A percentile compares a stretch with the other conserved stretches of the same genome.
These are phyloP conservation scores for Drosophila vallismaia DNA, from an alignment of 2,888 invertebrate species.

Conservation along the genomic window DNA sequence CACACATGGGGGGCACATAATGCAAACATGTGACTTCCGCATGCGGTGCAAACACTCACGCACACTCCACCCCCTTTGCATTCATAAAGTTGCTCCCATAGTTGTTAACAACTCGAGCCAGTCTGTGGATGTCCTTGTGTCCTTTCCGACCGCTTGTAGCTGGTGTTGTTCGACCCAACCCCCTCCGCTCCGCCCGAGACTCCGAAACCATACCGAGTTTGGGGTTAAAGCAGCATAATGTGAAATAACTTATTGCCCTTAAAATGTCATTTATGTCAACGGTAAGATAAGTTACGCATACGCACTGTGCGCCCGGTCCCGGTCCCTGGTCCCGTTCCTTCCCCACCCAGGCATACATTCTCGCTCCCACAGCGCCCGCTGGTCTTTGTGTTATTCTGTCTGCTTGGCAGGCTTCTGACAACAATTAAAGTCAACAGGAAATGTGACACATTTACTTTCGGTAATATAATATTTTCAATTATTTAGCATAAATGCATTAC, in stretches of 20 bases:
- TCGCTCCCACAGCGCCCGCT: conserved; percentile 1
- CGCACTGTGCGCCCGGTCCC: conserved; percentile 57
- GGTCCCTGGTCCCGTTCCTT: conserved; percentile 21
- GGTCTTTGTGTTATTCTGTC: conserved; percentile 32
- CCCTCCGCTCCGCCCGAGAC: not conserved
- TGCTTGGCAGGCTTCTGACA: conserved; percentile 66
- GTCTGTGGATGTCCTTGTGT: conserved; percentile 42
- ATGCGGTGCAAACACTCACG: conserved; percentile 80
- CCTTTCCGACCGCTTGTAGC: conserved; percentile 74
- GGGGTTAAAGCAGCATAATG: conserved; percentile 65
- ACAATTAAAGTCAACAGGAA: conserved; percentile 78
- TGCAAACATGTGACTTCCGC: conserved; percentile 80
- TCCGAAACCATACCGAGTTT: conserved; percentile 12
- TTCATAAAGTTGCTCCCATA: conserved; percentile 80
- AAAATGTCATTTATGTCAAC: conserved; percentile 81
- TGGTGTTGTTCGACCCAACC: conserved; percentile 61
- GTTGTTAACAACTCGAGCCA: conserved; percentile 79
- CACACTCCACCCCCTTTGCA: conserved; percentile 51
- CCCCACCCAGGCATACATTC: conserved; percentile 1
- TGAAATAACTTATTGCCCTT: conserved; percentile 79
- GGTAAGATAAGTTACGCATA: conserved; percentile 80
- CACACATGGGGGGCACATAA: conserved; percentile 72
- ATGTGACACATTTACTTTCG: conserved; percentile 77
- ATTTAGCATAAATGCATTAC: conserved; percentile 67
- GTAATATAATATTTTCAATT: conserved; percentile 76